These are phyloP conservation scores for Pseudoatta argentina DNA, from an alignment of 1,140 invertebrate species.

Conservation along the genomic window DNA sequence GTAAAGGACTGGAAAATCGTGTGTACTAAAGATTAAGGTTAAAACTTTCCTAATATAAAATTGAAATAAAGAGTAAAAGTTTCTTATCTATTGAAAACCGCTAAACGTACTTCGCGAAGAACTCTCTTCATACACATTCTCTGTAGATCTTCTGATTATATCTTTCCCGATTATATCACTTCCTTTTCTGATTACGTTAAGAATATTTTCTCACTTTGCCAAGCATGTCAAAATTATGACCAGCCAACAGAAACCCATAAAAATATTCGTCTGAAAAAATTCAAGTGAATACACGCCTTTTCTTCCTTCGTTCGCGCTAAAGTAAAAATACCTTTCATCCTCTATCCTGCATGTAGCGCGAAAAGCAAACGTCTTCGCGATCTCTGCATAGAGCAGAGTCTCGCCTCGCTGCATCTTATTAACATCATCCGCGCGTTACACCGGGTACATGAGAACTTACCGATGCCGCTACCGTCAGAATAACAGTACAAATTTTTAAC, in stretches of 20 bases:
- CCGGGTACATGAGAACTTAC: slow-evolving; percentile 38
- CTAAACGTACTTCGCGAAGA: not conserved
- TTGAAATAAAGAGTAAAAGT: not conserved
- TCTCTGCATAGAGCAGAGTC: slow-evolving; percentile 40
- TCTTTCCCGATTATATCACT: not conserved
- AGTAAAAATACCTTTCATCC: slow-evolving; percentile 27
- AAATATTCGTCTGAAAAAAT: slow-evolving; percentile 22
- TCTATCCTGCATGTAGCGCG: slow-evolving; percentile 10
- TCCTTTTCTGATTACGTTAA: not conserved
- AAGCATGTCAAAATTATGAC: not conserved
- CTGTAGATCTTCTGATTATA: not conserved
- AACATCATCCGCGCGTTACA: slow-evolving; percentile 54
- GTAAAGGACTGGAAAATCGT: too few species aligned
- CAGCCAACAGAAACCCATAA: not conserved
- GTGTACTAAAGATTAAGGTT: not conserved
- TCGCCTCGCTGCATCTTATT: slow-evolving; percentile 62
- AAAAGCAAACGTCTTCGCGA: slow-evolving; percentile 49
- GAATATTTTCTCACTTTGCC: slow-evolving; percentile 16
- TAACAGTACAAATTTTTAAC: slow-evolving; percentile 57
- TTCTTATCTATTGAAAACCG: slow-evolving; percentile 1
- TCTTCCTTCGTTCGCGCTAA: not conserved
- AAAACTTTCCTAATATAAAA: not conserved
- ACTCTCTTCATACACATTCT: not conserved
- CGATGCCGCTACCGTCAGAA: slow-evolving; percentile 39
- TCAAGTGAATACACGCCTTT: not conserved